phyloP scores from a whole-genome alignment of 2,113 vertebrate genomes.

The Orthonyx spaldingii region DNA sequence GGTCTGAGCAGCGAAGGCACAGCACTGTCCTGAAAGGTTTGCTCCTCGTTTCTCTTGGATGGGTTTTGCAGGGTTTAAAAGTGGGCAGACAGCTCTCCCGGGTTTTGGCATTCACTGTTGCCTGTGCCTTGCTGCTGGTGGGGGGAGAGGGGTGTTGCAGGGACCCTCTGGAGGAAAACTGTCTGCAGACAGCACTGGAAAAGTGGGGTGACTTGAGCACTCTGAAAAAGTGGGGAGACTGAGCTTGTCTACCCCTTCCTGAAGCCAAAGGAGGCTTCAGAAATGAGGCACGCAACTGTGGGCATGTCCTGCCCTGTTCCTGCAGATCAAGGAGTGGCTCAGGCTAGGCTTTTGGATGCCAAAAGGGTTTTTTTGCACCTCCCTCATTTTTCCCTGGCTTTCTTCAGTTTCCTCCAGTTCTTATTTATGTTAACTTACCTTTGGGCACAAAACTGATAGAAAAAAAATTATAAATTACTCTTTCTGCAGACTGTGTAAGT shows the following conservation, averaged over 20 bases:
- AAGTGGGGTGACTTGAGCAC: not conserved
- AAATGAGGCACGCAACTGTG: rapidly evolving
- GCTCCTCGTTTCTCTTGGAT: not conserved
- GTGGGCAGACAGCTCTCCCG: rapidly evolving
- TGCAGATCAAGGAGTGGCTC: not conserved
- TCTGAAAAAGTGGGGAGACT: not conserved
- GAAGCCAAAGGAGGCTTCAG: not conserved
- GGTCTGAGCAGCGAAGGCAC: not conserved
- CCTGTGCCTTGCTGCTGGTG: not conserved
- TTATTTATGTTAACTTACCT: not conserved
- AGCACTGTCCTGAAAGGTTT: not conserved
- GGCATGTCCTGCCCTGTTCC: not conserved
- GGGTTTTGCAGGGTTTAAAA: not conserved
- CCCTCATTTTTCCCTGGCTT: not conserved
- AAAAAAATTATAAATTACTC: not conserved
- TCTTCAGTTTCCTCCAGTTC: not conserved
- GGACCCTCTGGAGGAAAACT: not conserved
- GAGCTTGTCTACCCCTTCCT: not conserved
- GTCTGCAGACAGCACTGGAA: rapidly evolving
- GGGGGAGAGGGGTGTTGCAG: not conserved
- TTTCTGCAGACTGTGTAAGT: not conserved
- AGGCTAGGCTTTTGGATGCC: not conserved
- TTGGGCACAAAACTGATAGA: not conserved
- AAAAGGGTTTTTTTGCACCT: not conserved
- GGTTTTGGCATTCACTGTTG: not conserved